Evolutionary conservation across 1,140 invertebrate genomes (phyloP).

Genomic region (Argopecten irradians): DNA sequence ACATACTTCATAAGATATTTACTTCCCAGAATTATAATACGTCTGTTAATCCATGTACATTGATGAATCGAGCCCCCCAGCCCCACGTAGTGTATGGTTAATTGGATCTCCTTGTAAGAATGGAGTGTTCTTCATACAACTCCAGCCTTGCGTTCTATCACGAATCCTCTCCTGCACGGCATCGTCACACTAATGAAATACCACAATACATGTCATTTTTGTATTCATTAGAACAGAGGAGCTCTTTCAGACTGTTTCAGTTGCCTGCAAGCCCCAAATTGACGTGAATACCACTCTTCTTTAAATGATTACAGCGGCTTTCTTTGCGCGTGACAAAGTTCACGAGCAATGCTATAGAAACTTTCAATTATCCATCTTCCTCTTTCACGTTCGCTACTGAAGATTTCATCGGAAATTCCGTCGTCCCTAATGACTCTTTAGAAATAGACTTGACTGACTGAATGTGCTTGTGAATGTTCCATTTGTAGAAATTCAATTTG

Average conservation of each 20-base stretch:
- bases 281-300: conserved; percentile 38
- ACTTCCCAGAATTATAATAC: not conserved
- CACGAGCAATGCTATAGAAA: conserved; percentile 45
- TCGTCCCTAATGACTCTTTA: conserved; percentile 45
- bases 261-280: conserved; percentile 40
- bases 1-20: conserved; percentile 11
- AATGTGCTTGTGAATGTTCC: conserved; percentile 39
- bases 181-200: not conserved
- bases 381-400: conserved; percentile 37
- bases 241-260: conserved; percentile 35
- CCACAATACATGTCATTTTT: conserved; percentile 41
- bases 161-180: not conserved
- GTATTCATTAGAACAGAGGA: conserved; percentile 41
- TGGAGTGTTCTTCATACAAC: not conserved
- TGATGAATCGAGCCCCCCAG: conserved; percentile 13
- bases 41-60: not conserved
- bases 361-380: conserved; percentile 41
- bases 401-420: conserved; percentile 41
- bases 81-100: not conserved
- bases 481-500: conserved; percentile 45
- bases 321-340: conserved; percentile 40
- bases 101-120: not conserved
- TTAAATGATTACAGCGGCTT: conserved; percentile 34
- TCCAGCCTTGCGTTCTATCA: not conserved
- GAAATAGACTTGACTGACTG: conserved; percentile 44